Conservation (phyloP, 2,888 invertebrate genomes). For the Pammene fasciana region DNA sequence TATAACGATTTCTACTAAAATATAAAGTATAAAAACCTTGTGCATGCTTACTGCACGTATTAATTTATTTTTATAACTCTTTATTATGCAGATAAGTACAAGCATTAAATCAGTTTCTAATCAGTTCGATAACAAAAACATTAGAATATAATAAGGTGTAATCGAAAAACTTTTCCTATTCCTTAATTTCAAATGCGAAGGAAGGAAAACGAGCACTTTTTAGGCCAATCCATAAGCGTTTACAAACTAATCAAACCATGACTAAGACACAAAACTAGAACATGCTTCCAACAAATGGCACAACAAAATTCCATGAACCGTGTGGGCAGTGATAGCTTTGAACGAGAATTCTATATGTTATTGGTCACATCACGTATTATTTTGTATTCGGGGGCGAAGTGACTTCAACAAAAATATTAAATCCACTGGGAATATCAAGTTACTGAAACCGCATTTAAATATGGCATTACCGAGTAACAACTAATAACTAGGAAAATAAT, state of each 20-base stretch:
- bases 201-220: slow-evolving; percentile 11
- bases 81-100: too few species aligned
- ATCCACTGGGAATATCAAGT: slow-evolving; percentile 18
- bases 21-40: too few species aligned
- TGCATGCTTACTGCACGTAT: too few species aligned
- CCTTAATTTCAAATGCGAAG: background rate
- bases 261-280: slow-evolving; percentile 25
- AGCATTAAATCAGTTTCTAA: too few species aligned
- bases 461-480: slow-evolving; percentile 1
- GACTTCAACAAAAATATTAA: slow-evolving; percentile 22
- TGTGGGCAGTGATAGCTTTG: slow-evolving; percentile 26
- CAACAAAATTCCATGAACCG: slow-evolving; percentile 36
- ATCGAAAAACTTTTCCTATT: background rate
- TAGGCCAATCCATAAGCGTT: slow-evolving; percentile 1
- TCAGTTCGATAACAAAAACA: too few species aligned
- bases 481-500: too few species aligned
- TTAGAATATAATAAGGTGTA: too few species aligned
- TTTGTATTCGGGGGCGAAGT: slow-evolving; percentile 14
- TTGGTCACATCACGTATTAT: slow-evolving; percentile 40
- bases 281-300: slow-evolving; percentile 20
- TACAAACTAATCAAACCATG: slow-evolving; percentile 4
- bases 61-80: too few species aligned
- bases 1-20: too few species aligned
- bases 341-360: slow-evolving; percentile 37
- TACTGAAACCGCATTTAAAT: slow-evolving; percentile 11